Evolutionary conservation across 2,888 invertebrate genomes (phyloP), one percentile per base, ranked within the genome.

Genomic region (Chymomyza amoena): DNA sequence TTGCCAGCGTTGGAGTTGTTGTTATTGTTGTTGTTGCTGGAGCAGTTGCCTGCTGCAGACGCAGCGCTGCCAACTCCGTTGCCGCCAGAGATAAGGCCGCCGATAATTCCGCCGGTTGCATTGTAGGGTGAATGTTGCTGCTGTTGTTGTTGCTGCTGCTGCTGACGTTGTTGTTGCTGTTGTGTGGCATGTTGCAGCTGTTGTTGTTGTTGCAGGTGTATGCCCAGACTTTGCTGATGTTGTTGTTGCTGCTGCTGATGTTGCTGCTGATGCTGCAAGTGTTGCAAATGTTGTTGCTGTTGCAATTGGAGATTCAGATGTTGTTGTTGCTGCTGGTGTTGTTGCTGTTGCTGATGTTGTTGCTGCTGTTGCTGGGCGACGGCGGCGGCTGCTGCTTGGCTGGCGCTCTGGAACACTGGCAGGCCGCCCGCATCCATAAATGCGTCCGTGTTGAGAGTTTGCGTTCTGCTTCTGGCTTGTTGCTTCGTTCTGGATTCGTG

Each of bases 371-470:
- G 82, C 68, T 85, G 88, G 85, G 87, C 88, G 84, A 84, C 88
- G 79, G 84, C 87, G 81, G 86, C 84, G 71, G 83, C 84, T 87
- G 92, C 91, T 90, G 91, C 91, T 91, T 91, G 92, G 89, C 89
- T 92, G 92, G 92, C 92, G 91, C 91, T 92, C 90, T 92, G 91
- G 88, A 91, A 92, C 81, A 92, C 92, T 89, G 92, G 92, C 88
- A 92, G 88, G 88, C 92, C 91, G 88, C 92, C 92, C 88, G 92
- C 92, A 92, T 92, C 92, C 92, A 92, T 92, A 92, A 91, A 91
- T 91, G 90, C 89, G 80, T 89, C 87, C 78, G 82, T 81, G 68
- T 74, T 74, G 79, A 80, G 81, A 75, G 67, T 75, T 77, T 63
- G 84, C 87, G 79, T 79, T 73, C 61, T 60, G 70, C 78, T 84